A percentile compares a stretch with the other conserved stretches of the same genome.
Conservation (phyloP, 1,140 invertebrate genomes). For the Leptonema lineaticorne region DNA sequence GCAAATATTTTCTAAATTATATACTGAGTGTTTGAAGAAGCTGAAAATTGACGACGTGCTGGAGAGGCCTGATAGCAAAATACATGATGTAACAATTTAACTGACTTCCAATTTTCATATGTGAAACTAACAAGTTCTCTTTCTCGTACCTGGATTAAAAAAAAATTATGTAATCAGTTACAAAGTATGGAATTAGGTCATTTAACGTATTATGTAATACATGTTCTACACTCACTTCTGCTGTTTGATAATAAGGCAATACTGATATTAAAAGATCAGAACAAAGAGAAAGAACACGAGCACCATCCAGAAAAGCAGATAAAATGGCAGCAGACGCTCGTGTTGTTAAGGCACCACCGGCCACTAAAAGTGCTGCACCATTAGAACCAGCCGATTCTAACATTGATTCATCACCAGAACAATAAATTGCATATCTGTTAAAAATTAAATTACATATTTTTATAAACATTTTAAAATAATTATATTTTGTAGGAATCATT, state of each 20-base stretch:
- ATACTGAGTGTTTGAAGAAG: constrained; percentile 67
- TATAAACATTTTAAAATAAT: neutral
- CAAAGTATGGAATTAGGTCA: constrained; percentile 15
- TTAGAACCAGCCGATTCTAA: constrained; percentile 63
- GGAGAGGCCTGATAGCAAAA: constrained; percentile 85
- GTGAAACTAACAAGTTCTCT: constrained; percentile 80
- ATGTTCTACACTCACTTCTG: constrained; percentile 59
- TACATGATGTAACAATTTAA: constrained; percentile 82
- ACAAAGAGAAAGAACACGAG: constrained; percentile 77
- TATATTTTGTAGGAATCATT: too few species aligned
- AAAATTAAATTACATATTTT: neutral
- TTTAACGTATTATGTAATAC: neutral
- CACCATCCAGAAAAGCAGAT: constrained; percentile 72
- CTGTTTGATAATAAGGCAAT: constrained; percentile 76
- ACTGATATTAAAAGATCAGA: constrained; percentile 78
- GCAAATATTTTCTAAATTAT: constrained; percentile 33
- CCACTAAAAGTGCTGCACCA: constrained; percentile 71
- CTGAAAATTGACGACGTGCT: constrained; percentile 74
- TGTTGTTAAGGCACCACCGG: constrained; percentile 71
- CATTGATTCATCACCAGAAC: constrained; percentile 27
- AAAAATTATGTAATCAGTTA: constrained; percentile 23
- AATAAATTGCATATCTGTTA: constrained; percentile 40
- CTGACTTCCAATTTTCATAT: constrained; percentile 78
- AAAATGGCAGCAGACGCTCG: constrained; percentile 66
- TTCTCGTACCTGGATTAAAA: constrained; percentile 64